Base-by-base conservation (phyloP, 2,797 vertebrate genomes). In the Urosaurus nigricauda region DNA sequence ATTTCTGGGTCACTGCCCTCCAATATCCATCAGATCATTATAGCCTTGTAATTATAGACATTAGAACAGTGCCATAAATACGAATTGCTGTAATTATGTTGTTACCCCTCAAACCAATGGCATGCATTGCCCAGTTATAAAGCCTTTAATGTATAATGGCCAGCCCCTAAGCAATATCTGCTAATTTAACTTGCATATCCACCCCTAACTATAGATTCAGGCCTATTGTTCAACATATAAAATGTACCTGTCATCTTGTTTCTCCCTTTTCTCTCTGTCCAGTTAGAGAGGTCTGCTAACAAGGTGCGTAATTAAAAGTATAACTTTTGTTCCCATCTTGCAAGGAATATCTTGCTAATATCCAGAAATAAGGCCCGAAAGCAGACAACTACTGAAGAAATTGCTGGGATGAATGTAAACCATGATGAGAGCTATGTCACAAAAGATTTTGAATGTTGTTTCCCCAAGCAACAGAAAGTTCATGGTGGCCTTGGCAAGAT, bases 11-110 rank as follows among this genome's bases (percentile, higher is more conserved):
- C 79, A 82, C 35, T 37, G 43, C 79, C 70, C 47, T 87, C 47
- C 80, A 87, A 60, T 56, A 63, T 51, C 32, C 32, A 75, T 51
- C 86, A 82, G 73, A 71, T 77, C 32, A 63, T 82, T 82, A 74
- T 82, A 47, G 79, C 56, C 43, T 75, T 6, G 79, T 87, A 74
- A 87, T 82, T 82, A 75, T 47, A 56, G n/a, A 17, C 68, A 87
- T 82, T 81, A 87, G 63, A 82, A n/a, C 21, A 6, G 19, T 74
- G 56, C 43, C 40, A 82, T 75, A 87, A 87, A 60, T 83, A 82
- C 75, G 56, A 63, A 83, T 87, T 74, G 78, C 63, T 87, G 26
- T 75, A 60, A 87, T 83, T 87, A 71, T 58, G 79, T 40, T 74
- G 78, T 87, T 82, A 83, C 40, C 29, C 29, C 56, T 73, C 40